Conservation (phyloP, 2,888 invertebrate genomes). For the Malacosoma neustria region DNA sequence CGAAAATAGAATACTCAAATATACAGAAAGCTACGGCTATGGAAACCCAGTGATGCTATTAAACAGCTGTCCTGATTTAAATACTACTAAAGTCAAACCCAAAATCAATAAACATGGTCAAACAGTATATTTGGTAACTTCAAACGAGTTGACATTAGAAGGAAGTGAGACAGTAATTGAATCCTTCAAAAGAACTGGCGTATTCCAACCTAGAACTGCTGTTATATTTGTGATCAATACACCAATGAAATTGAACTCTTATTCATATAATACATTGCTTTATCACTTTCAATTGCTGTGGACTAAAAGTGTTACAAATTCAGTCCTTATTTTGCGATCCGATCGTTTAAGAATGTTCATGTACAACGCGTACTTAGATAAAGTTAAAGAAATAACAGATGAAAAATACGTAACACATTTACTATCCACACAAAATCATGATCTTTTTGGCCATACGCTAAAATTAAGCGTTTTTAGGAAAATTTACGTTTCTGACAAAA, state of each 20-base stretch:
- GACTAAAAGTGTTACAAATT: slow-evolving; percentile 69
- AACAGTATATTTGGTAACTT: slow-evolving; percentile 55
- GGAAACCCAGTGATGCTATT: slow-evolving; percentile 57
- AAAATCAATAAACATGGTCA: slow-evolving; percentile 52
- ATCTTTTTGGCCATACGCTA: slow-evolving; percentile 43
- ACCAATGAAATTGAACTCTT: slow-evolving; percentile 37
- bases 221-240: slow-evolving; percentile 54
- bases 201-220: slow-evolving; percentile 55
- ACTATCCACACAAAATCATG: slow-evolving; percentile 37
- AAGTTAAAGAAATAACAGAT: slow-evolving; percentile 48
- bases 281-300: slow-evolving; percentile 65
- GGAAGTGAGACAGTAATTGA: slow-evolving; percentile 42
- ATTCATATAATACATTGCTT: slow-evolving; percentile 49
- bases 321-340: slow-evolving; percentile 45
- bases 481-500: slow-evolving; percentile 36
- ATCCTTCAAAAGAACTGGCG: slow-evolving; percentile 46
- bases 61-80: slow-evolving; percentile 45
- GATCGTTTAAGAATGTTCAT: slow-evolving; percentile 55
- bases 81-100: slow-evolving; percentile 43
- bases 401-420: slow-evolving; percentile 41
- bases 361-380: slow-evolving; percentile 63
- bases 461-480: slow-evolving; percentile 52
- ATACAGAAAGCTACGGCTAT: slow-evolving; percentile 46
- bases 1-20: slow-evolving; percentile 57
- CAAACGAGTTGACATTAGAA: slow-evolving; percentile 38